phyloP scores from a whole-genome alignment of 1,140 invertebrate genomes.

The Lordiphosa collinella region DNA sequence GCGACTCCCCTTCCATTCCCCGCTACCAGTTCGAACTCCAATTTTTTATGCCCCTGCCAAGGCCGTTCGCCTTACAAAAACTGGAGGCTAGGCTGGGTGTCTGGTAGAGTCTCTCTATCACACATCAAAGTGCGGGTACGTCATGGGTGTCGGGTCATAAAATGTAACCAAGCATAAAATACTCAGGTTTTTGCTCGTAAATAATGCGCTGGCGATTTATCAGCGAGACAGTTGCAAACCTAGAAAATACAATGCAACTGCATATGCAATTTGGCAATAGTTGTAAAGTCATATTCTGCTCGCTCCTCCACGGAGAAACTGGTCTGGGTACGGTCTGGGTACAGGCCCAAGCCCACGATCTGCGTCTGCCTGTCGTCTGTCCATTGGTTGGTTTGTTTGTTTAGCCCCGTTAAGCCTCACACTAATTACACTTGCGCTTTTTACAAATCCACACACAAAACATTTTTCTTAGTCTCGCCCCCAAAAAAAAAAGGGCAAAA shows the following conservation, averaged over 20 bases:
- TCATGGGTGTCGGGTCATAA: constrained; percentile 39
- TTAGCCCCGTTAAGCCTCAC: constrained; percentile 69
- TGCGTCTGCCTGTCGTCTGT: too few species aligned
- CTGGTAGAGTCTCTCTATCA: constrained; percentile 30
- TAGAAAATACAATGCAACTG: neutral
- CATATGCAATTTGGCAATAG: constrained; percentile 42
- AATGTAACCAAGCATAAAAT: neutral
- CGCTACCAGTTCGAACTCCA: constrained; percentile 7
- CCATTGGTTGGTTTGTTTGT: constrained; percentile 33
- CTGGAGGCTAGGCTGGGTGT: neutral
- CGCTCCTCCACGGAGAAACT: constrained; percentile 27
- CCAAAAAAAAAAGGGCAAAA: constrained; percentile 9
- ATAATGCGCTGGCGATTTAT: constrained; percentile 58
- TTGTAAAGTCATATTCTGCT: constrained; percentile 14
- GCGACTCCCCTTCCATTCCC: too few species aligned
- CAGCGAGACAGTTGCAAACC: constrained; percentile 46
- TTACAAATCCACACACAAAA: constrained; percentile 55
- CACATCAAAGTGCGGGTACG: constrained; percentile 34
- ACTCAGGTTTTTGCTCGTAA: constrained; percentile 32
- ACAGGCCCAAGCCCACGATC: constrained; percentile 23
- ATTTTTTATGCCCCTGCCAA: constrained; percentile 28
- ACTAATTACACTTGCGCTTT: constrained; percentile 75
- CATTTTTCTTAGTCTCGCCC: constrained; percentile 64
- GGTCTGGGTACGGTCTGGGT: constrained; percentile 24
- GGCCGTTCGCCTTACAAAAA: constrained; percentile 24